Conservation (phyloP, 2,113 vertebrate genomes). For the Aegotheles bennettii region DNA sequence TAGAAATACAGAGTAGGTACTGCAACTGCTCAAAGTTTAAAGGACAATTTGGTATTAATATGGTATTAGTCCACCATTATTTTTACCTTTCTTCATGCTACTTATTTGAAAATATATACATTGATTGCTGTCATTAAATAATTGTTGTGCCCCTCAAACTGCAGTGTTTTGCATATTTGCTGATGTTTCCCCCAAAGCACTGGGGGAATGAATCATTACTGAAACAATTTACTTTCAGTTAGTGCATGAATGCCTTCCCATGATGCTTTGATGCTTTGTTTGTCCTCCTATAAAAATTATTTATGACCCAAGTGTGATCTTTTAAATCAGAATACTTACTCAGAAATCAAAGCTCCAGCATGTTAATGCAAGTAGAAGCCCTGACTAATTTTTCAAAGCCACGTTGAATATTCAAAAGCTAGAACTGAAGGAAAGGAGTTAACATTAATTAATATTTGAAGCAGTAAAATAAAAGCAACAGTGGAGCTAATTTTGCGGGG, state of each 20-base stretch:
- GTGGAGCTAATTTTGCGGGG: conserved; percentile 99
- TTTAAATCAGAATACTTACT: conserved; percentile 87
- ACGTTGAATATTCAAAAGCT: conserved; percentile 96
- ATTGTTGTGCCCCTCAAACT: conserved; percentile 62
- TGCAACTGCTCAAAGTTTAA: neutral
- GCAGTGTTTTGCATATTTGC: conserved; percentile 83
- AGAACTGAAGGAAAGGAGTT: conserved; percentile 88
- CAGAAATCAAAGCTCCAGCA: conserved; percentile 85
- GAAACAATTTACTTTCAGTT: conserved; percentile 88
- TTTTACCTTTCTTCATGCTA: neutral
- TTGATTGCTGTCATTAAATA: conserved; percentile 51
- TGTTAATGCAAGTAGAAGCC: conserved; percentile 80
- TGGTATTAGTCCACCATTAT: neutral
- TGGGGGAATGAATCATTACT: conserved; percentile 87
- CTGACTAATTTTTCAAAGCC: conserved; percentile 89
- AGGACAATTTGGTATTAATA: neutral
- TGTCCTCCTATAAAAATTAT: conserved; percentile 93
- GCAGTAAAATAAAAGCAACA: conserved; percentile 98
- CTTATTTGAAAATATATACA: conserved; percentile 45
- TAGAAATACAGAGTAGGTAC: neutral
- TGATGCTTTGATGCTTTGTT: conserved; percentile 83
- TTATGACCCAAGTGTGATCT: conserved; percentile 88
- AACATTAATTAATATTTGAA: conserved; percentile 99
- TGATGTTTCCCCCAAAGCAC: conserved; percentile 78
- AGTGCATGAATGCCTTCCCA: conserved; percentile 85